These are phyloP conservation scores for Ophioderma brevispina DNA, from an alignment of 35 echinoderm and acorn worm genomes.

Conservation along the genomic window DNA sequence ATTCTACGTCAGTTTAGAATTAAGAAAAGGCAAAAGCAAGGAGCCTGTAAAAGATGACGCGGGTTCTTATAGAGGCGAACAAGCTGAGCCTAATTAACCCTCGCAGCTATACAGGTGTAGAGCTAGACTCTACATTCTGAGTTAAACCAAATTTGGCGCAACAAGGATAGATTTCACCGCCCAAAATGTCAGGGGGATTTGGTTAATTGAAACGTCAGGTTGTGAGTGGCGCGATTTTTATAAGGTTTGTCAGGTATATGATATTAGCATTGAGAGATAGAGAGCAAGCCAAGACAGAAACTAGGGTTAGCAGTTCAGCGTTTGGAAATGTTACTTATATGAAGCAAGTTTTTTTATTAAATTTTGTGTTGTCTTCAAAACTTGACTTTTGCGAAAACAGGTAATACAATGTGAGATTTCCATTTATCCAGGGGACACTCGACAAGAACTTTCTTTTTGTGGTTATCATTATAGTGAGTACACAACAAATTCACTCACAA, in stretches of 20 bases:
- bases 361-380: background rate
- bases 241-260: background rate
- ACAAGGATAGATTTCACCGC: background rate
- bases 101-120: background rate
- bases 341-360: background rate
- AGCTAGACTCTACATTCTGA: background rate
- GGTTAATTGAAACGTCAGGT: conserved; percentile 8
- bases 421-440: too few relatives aligned
- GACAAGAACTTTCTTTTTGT: too few relatives aligned
- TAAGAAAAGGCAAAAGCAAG: background rate
- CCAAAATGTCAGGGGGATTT: background rate
- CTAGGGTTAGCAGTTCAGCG: background rate
- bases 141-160: conserved; percentile 3
- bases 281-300: background rate
- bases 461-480: too few relatives aligned
- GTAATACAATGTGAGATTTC: too few relatives aligned
- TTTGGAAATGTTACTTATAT: background rate
- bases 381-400: background rate
- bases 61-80: background rate
- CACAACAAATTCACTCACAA: too few relatives aligned
- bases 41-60: background rate
- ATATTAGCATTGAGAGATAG: background rate
- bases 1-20: background rate
- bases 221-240: conserved; percentile 12
- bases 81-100: background rate